Evolutionary conservation across 2,113 vertebrate genomes (phyloP), one percentile per base, ranked within the genome.

Genomic region (Hemicordylus capensis): DNA sequence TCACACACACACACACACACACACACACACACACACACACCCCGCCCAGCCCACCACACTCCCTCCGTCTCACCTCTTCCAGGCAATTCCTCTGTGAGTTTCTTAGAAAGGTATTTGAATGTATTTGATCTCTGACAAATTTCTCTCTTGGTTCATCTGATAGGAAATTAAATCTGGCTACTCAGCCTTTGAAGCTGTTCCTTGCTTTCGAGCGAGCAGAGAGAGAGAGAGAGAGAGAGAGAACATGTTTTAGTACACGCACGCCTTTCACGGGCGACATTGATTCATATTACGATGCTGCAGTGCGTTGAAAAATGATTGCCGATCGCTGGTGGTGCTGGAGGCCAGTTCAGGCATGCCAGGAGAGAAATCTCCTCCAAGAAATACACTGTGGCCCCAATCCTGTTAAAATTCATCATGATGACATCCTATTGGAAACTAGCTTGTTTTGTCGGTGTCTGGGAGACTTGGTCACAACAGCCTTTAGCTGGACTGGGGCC

Each of bases 111-210:
- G 66, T 44, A 72, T 81, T 81, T 81, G 80, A 81, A 81, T 69
- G 46, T 2, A 72, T 94, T 86, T 91, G 75, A 90, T 90, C 76
- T 79, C 58, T 61, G 77, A 72, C 58, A 80, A 83, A 87, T 74
- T 90, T 91, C 17, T 89, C 66, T 90, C 84, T 48, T 63, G 28
- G 9, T 74, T 90, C 73, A 79, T 88, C 74, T 79, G 1, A 0
- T 88, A 87, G 59, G 46, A 89, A 90, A 93, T 88, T 83, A 84
- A 88, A 89, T 80, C 66, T 69, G 56, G 67, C 82, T 73, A 3
- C 1, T 70, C 56, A 7, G n/a, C 26, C 81, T 90, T 42, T 56
- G 85, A 8, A 1, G 22, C 72, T 17, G 3, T 11, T 6, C 74
- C 34, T 6, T 48, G 39, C 75, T 77, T 77, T 58, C 37, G 3